These are phyloP conservation scores for Erythrolamprus reginae DNA, from an alignment of 2,113 vertebrate species.

Conservation along the genomic window DNA sequence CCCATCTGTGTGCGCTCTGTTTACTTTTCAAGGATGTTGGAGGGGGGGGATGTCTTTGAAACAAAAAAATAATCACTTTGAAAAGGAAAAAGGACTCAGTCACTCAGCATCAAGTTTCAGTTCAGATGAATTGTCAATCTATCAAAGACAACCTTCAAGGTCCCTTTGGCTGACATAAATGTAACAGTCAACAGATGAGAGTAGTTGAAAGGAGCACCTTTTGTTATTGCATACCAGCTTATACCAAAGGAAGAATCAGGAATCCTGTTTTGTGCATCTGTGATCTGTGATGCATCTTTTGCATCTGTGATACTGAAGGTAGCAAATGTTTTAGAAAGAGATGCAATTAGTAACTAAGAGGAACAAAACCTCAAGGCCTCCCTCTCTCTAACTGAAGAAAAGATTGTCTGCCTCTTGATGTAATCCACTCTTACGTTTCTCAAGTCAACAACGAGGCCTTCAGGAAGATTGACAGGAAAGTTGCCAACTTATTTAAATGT, in stretches of 20 bases:
- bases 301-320: background rate
- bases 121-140: background rate
- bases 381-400: slow-evolving; percentile 11
- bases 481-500: slow-evolving; percentile 52
- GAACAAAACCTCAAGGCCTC: slow-evolving; percentile 3
- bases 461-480: slow-evolving; percentile 50
- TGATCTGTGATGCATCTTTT: too few relatives aligned
- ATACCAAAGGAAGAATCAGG: background rate
- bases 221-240: background rate
- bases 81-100: background rate
- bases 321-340: background rate
- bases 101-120: background rate
- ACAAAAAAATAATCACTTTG: background rate
- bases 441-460: slow-evolving; percentile 28
- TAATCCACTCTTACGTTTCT: slow-evolving; percentile 23
- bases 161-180: background rate
- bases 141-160: background rate
- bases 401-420: slow-evolving; percentile 27
- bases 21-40: background rate
- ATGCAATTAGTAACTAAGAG: background rate
- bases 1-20: background rate
- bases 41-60: accelerated
- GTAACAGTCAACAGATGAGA: background rate
- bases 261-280: background rate
- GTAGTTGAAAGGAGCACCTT: background rate